Evolutionary conservation across 92 coral and sea anemone species (phyloP).

Genomic region (Zoanthus solanderi): DNA sequence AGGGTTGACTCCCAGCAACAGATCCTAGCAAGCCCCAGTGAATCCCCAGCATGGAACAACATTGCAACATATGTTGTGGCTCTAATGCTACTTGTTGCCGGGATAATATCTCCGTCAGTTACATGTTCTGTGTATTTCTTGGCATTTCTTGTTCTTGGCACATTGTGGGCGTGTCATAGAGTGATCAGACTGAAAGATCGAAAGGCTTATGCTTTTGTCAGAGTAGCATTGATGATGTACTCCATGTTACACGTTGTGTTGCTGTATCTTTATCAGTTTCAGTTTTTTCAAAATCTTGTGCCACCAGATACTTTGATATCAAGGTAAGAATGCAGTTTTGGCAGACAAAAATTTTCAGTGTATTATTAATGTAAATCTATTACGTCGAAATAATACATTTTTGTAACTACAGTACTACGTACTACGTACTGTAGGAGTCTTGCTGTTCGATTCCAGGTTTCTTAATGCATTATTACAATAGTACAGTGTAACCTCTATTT

Average conservation of each 20-base stretch:
- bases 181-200: slow-evolving; percentile 70
- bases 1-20: slow-evolving; percentile 67
- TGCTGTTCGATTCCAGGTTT: too few species aligned
- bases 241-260: slow-evolving; percentile 83
- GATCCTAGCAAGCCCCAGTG: slow-evolving; percentile 38
- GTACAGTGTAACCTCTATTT: too few species aligned
- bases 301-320: slow-evolving; percentile 85
- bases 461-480: too few species aligned
- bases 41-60: slow-evolving; percentile 74
- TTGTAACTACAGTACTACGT: too few species aligned
- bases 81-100: slow-evolving; percentile 84
- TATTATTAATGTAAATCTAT: neutral
- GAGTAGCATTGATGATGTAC: slow-evolving; percentile 89
- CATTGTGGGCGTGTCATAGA: slow-evolving; percentile 95
- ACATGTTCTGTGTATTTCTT: slow-evolving; percentile 87
- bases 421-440: too few species aligned
- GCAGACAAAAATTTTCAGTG: neutral
- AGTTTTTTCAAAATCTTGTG: slow-evolving; percentile 84
- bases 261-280: slow-evolving; percentile 91
- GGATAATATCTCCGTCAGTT: slow-evolving; percentile 88
- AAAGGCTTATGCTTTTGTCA: slow-evolving; percentile 77
- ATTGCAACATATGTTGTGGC: slow-evolving; percentile 88
- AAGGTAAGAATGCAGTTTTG: slow-evolving; percentile 66
- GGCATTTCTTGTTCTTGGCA: slow-evolving; percentile 83
- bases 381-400: too few species aligned